These are phyloP conservation scores for Beris chalybata DNA, from an alignment of 2,888 invertebrate species.

Conservation along the genomic window DNA sequence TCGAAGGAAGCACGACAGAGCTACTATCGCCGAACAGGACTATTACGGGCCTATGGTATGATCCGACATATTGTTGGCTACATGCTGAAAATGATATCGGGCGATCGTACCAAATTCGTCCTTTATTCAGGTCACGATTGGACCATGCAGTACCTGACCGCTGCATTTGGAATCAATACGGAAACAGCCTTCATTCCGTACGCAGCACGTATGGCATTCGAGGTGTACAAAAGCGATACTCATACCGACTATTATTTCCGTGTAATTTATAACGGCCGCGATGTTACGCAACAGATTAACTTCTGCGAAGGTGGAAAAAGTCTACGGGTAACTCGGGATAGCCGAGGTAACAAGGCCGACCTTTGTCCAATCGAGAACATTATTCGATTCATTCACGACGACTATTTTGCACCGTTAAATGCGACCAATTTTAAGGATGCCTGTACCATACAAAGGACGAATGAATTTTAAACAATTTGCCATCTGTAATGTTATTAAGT, in stretches of 20 bases:
- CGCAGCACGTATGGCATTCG: slow-evolving; percentile 84
- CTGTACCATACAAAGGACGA: slow-evolving; percentile 60
- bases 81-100: slow-evolving; percentile 79
- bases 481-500: too few relatives aligned
- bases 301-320: slow-evolving; percentile 72
- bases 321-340: slow-evolving; percentile 59
- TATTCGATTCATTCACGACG: slow-evolving; percentile 82
- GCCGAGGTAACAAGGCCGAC: slow-evolving; percentile 59
- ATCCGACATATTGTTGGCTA: slow-evolving; percentile 79
- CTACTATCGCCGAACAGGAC: slow-evolving; percentile 66
- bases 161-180: slow-evolving; percentile 70
- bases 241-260: slow-evolving; percentile 74
- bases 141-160: slow-evolving; percentile 80
- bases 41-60: slow-evolving; percentile 79
- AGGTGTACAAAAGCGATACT: slow-evolving; percentile 76
- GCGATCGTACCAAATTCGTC: slow-evolving; percentile 72
- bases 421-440: slow-evolving; percentile 89
- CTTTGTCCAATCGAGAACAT: slow-evolving; percentile 86
- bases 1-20: slow-evolving; percentile 62
- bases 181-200: slow-evolving; percentile 73
- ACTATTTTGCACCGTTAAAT: slow-evolving; percentile 81
- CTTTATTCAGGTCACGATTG: slow-evolving; percentile 91
- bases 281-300: slow-evolving; percentile 77
- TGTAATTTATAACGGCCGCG: slow-evolving; percentile 81
- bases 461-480: slow-evolving; percentile 47